Percentiles rank a stretch among this genome's conserved stretches.
phyloP scores from a whole-genome alignment of 2,113 vertebrate genomes.

The Cyanocitta stelleri region DNA sequence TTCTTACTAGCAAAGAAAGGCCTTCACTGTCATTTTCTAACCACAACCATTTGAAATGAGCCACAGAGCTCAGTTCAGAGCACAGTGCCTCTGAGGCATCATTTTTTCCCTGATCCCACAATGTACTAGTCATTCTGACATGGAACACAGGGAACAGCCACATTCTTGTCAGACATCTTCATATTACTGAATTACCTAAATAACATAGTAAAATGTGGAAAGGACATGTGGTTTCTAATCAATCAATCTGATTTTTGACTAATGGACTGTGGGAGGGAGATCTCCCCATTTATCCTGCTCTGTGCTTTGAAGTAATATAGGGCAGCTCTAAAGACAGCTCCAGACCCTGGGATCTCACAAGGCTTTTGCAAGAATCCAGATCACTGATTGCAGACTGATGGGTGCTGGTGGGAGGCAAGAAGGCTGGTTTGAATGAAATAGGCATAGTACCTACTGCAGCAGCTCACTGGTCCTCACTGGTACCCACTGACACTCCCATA shows the following conservation, averaged over 20 bases:
- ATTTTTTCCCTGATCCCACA: background rate
- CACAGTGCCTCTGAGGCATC: background rate
- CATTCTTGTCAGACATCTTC: background rate
- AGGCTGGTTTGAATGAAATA: background rate
- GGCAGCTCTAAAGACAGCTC: background rate
- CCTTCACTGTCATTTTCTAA: background rate
- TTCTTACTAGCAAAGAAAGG: background rate
- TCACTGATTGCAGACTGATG: background rate
- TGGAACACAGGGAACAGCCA: accelerated
- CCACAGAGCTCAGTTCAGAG: background rate
- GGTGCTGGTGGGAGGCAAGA: background rate
- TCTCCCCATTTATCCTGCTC: background rate
- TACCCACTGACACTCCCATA: background rate
- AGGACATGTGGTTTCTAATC: background rate
- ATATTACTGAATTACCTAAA: background rate
- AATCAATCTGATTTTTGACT: background rate
- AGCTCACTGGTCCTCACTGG: background rate
- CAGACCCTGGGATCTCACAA: background rate
- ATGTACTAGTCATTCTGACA: background rate
- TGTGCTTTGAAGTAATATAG: background rate
- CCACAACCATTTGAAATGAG: background rate
- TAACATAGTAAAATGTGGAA: background rate
- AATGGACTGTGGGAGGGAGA: background rate
- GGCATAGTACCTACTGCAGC: background rate
- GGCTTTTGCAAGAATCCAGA: background rate